Conservation (phyloP, 2,888 invertebrate species). For the Piscicola geometra region DNA sequence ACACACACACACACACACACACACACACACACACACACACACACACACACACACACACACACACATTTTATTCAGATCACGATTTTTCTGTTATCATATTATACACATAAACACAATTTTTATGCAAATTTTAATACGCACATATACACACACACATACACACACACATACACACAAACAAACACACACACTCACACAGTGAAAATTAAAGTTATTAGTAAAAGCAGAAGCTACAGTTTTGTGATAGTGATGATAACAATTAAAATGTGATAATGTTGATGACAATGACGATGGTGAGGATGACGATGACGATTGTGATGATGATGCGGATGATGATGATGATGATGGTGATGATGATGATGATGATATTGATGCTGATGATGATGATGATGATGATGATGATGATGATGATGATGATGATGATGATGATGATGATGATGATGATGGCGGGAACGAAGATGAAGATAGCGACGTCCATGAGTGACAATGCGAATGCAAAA, state of each 20-base stretch:
- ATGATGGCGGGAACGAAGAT: no score
- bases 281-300: constrained; percentile 17
- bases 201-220: background rate
- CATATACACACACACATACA: constrained; percentile 4
- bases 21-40: constrained; percentile 12
- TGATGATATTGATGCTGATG: constrained; percentile 13
- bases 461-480: no score
- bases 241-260: constrained; percentile 11
- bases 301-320: background rate
- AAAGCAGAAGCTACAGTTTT: background rate
- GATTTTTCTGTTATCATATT: no score
- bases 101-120: no score
- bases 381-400: constrained; percentile 27
- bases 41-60: constrained; percentile 21
- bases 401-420: constrained; percentile 13
- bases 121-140: background rate
- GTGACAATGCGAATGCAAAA: no score
- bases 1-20: background rate
- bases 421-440: constrained; percentile 5
- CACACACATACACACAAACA: constrained; percentile 22
- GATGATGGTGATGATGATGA: constrained; percentile 23
- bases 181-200: background rate
- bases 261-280: constrained; percentile 24
- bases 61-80: no score
- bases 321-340: constrained; percentile 13